Evolutionary conservation across 2,888 invertebrate species (phyloP).

Genomic region (Megamerina dolium): DNA sequence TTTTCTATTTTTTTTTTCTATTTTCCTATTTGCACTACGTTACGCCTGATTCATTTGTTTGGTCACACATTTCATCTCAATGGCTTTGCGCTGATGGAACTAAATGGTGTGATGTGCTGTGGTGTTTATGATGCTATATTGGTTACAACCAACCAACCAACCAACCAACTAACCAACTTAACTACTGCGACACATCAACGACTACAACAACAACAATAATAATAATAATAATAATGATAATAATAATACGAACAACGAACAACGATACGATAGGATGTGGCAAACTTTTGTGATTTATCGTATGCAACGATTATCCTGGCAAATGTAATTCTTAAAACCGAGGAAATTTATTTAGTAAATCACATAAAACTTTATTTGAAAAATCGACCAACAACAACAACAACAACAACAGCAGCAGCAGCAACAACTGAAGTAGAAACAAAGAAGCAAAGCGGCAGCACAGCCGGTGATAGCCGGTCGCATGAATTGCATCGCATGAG

Average conservation of each 20-base stretch:
- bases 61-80: too few relatives aligned
- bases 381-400: slow-evolving; percentile 39
- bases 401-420: slow-evolving; percentile 19
- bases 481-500: too few relatives aligned
- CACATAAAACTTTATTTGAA: slow-evolving; percentile 50
- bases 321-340: slow-evolving; percentile 48
- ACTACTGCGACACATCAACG: too few relatives aligned
- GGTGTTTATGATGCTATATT: neutral
- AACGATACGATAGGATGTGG: slow-evolving; percentile 33
- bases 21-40: too few relatives aligned
- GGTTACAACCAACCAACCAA: neutral
- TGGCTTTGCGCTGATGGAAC: too few relatives aligned
- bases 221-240: slow-evolving; percentile 4
- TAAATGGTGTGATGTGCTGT: neutral
- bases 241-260: slow-evolving; percentile 8
- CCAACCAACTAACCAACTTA: neutral
- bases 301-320: slow-evolving; percentile 46
- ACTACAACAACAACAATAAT: slow-evolving; percentile 14
- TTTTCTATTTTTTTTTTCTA: too few relatives aligned
- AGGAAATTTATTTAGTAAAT: slow-evolving; percentile 50
- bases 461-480: too few relatives aligned
- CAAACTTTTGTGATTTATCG: slow-evolving; percentile 47
- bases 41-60: too few relatives aligned
- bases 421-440: slow-evolving; percentile 15
- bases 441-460: too few relatives aligned